These are phyloP conservation scores for Ascidia mentula DNA, from an alignment of 23 tunicate species.

Conservation along the genomic window DNA sequence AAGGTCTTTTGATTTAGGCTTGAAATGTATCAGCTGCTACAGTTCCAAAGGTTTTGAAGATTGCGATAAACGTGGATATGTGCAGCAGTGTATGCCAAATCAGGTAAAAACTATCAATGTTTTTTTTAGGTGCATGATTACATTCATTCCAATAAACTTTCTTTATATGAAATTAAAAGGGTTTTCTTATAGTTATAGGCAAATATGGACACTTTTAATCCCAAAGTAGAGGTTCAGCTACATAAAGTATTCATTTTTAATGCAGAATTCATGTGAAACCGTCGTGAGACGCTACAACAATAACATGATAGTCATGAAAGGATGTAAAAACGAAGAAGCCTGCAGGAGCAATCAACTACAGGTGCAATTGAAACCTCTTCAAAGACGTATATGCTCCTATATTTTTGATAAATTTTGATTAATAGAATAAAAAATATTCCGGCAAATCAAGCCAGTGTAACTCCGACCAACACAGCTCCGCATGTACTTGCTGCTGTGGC, in stretches of 20 bases:
- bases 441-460: conserved; percentile 7
- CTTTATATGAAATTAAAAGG: no score
- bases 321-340: conserved; percentile 36
- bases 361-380: conserved; percentile 9
- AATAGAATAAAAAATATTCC: neutral
- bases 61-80: neutral
- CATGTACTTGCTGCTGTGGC: conserved; percentile 40
- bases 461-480: conserved; percentile 27
- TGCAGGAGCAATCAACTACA: conserved; percentile 39
- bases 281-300: neutral
- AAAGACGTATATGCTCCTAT: conserved; percentile 23
- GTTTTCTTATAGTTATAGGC: no score
- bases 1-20: no score
- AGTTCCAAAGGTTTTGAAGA: neutral
- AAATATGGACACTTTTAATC: no score
- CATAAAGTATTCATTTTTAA: neutral
- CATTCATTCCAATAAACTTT: no score
- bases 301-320: conserved; percentile 21
- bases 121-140: no score
- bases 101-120: no score
- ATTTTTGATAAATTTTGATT: neutral
- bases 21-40: neutral
- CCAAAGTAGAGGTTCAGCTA: no score
- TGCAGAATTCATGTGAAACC: neutral
- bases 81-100: neutral